These are phyloP conservation scores for Dolichomitus sp. DNA, from an alignment of 2,888 invertebrate genomes.

Conservation along the genomic window DNA sequence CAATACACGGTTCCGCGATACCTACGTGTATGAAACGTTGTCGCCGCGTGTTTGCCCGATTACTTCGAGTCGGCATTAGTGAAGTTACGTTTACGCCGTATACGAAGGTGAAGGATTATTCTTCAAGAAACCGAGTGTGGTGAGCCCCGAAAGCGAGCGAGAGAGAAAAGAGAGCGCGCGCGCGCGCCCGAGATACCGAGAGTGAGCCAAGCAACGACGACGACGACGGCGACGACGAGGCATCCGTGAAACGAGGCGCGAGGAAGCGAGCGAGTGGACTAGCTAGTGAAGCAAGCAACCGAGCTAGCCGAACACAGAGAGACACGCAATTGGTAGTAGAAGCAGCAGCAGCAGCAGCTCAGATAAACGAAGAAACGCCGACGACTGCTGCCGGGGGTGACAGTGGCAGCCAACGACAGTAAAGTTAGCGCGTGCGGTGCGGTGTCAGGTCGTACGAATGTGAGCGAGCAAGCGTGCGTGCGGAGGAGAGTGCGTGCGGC, in stretches of 20 bases:
- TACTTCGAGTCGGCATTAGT: constrained; percentile 63
- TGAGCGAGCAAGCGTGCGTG: constrained; percentile 58
- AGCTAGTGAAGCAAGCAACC: not conserved
- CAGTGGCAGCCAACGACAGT: constrained; percentile 63
- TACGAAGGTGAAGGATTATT: constrained; percentile 61
- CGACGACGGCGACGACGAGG: constrained; percentile 55
- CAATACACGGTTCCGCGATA: constrained; percentile 67
- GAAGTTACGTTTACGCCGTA: constrained; percentile 60
- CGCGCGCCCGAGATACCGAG: constrained; percentile 67
- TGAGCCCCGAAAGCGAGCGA: constrained; percentile 57
- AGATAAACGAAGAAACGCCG: constrained; percentile 25
- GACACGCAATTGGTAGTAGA: constrained; percentile 8
- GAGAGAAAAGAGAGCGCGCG: constrained; percentile 44
- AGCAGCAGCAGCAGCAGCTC: constrained; percentile 11
- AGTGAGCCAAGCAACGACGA: constrained; percentile 55
- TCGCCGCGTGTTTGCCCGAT: constrained; percentile 68
- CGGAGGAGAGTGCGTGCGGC: constrained; percentile 70
- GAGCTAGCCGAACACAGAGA: not conserved
- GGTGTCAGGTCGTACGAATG: constrained; percentile 68
- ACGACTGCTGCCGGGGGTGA: constrained; percentile 47
- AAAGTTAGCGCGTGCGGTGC: constrained; percentile 67
- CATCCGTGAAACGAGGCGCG: constrained; percentile 60
- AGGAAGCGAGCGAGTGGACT: constrained; percentile 46
- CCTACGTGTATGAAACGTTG: constrained; percentile 67
- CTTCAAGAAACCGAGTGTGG: constrained; percentile 61